These are phyloP conservation scores for Pseudomyrmex cubaensis DNA, from an alignment of 1,140 invertebrate species.

Conservation along the genomic window DNA sequence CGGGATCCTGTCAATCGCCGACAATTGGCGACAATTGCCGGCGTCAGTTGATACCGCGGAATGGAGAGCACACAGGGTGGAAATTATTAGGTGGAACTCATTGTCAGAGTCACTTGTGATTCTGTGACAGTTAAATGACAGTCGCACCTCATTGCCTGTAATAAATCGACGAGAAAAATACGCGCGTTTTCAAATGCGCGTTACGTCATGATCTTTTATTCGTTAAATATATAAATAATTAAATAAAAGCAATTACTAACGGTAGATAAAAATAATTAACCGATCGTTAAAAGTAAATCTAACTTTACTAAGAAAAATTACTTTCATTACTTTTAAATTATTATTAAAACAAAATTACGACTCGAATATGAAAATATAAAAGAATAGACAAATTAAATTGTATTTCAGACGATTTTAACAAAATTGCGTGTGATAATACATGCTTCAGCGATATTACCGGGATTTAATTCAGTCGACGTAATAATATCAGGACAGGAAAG, in stretches of 20 bases:
- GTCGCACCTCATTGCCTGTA: background rate
- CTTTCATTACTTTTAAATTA: too few species aligned
- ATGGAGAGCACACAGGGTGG: background rate
- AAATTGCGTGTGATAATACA: background rate
- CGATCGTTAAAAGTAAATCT: too few species aligned
- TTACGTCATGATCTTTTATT: background rate
- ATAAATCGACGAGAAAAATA: background rate
- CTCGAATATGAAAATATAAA: background rate
- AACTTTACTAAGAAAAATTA: too few species aligned
- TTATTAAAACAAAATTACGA: background rate
- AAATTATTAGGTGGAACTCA: constrained; percentile 17
- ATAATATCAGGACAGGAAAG: constrained; percentile 15
- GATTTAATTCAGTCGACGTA: background rate
- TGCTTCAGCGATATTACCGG: background rate
- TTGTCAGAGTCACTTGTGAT: constrained; percentile 5
- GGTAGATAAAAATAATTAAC: too few species aligned
- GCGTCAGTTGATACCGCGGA: background rate
- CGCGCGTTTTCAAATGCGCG: background rate
- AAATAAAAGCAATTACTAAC: too few species aligned
- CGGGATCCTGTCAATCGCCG: background rate
- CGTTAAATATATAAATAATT: too few species aligned
- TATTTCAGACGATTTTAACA: too few species aligned
- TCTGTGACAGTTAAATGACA: background rate
- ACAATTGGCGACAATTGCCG: constrained; percentile 2
- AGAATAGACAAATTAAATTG: too few species aligned